A percentile compares a stretch with the other conserved stretches of the same genome.
Conservation (phyloP, 2,113 vertebrate genomes). For the zebrafish (Danio rerio) region GRCz12tu NC_133180.1:47067501-47068000, state of each 20-base stretch:
- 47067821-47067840: background rate
- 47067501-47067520: too few relatives aligned
- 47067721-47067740: slow-evolving; percentile 43
- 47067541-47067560: too few relatives aligned
- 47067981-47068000: slow-evolving; percentile 8
- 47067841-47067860: slow-evolving; percentile 5
- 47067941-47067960: slow-evolving; percentile 28
- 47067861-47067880: slow-evolving; percentile 52
- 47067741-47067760: slow-evolving; percentile 4
- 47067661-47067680: background rate
- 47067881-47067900: slow-evolving; percentile 56
- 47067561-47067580: too few relatives aligned
- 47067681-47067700: slow-evolving; percentile 14
- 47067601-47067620: background rate
- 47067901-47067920: slow-evolving; percentile 55
- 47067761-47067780: background rate
- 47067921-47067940: slow-evolving; percentile 36
- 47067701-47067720: slow-evolving; percentile 64
- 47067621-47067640: background rate
- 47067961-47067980: slow-evolving; percentile 22
- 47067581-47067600: background rate
- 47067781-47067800: background rate
- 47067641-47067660: background rate
- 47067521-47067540: too few relatives aligned
- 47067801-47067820: background rate